These are phyloP conservation scores for Lasaia peninsularis DNA, from an alignment of 1,140 invertebrate genomes.

Conservation along the genomic window DNA sequence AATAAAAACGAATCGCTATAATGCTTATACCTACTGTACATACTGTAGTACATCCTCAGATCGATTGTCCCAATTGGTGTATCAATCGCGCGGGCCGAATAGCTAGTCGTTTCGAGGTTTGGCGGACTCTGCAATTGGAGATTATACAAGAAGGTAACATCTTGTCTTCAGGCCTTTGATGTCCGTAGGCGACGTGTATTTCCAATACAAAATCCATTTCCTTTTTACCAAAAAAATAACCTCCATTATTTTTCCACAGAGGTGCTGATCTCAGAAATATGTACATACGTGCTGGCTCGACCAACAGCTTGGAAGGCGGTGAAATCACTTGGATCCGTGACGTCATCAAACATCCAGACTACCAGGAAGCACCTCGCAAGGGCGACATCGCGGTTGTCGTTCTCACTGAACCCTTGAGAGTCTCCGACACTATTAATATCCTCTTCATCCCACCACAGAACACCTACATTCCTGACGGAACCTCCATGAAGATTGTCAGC, in stretches of 20 bases:
- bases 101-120: too few relatives aligned
- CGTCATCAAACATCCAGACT: slow-evolving; percentile 39
- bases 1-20: too few relatives aligned
- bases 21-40: too few relatives aligned
- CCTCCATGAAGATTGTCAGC: slow-evolving; percentile 36
- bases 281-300: slow-evolving; percentile 45
- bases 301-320: slow-evolving; percentile 41
- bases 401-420: slow-evolving; percentile 27
- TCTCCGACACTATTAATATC: slow-evolving; percentile 31
- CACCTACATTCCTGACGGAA: slow-evolving; percentile 34
- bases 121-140: too few relatives aligned
- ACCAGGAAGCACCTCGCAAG: slow-evolving; percentile 29
- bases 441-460: slow-evolving; percentile 40
- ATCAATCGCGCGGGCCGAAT: too few relatives aligned
- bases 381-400: slow-evolving; percentile 41
- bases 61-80: too few relatives aligned
- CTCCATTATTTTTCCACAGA: slow-evolving; percentile 31
- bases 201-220: too few relatives aligned
- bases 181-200: too few relatives aligned
- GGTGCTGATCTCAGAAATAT: slow-evolving; percentile 37
- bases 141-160: too few relatives aligned
- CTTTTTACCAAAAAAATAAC: too few relatives aligned
- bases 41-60: too few relatives aligned
- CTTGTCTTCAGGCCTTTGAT: too few relatives aligned
- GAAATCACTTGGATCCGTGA: slow-evolving; percentile 13